A percentile compares a stretch with the other conserved stretches of the same genome.
phyloP scores from a whole-genome alignment of 2,797 vertebrate species.

The Neostethus bicornis region DNA sequence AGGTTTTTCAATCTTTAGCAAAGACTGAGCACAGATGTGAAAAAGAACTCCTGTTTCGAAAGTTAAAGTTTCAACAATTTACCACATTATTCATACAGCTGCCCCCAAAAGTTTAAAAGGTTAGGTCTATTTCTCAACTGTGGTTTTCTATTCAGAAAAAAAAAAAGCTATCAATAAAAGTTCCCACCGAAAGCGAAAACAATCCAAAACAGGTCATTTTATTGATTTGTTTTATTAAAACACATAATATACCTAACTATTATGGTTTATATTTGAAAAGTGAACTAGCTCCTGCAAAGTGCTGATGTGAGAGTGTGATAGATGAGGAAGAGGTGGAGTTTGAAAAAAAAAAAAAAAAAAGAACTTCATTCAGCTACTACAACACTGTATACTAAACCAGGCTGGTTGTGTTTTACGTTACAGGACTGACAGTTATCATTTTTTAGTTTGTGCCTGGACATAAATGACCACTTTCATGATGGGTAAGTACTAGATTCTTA shows the following conservation, averaged over 20 bases:
- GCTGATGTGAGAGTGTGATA: not conserved
- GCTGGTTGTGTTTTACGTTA: not conserved
- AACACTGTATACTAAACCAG: constrained; percentile 4
- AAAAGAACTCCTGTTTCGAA: too few relatives aligned
- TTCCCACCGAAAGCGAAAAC: too few relatives aligned
- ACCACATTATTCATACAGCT: constrained; percentile 11
- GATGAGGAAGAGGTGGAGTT: constrained; percentile 50
- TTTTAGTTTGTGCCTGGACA: constrained; percentile 3
- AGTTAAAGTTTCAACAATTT: not conserved
- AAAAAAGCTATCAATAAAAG: too few relatives aligned
- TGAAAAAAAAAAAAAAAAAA: not conserved
- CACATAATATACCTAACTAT: too few relatives aligned
- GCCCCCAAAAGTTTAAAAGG: not conserved
- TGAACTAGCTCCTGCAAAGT: not conserved
- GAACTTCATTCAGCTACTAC: constrained; percentile 31
- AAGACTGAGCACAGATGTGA: too few relatives aligned
- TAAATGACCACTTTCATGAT: constrained; percentile 70
- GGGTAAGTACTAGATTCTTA: constrained; percentile 47
- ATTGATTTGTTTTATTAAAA: too few relatives aligned
- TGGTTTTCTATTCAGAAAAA: too few relatives aligned
- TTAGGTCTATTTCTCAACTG: too few relatives aligned
- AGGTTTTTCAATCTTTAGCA: too few relatives aligned
- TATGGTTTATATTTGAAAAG: constrained; percentile 30
- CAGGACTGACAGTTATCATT: not conserved
- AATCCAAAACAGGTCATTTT: too few relatives aligned